phyloP scores from a whole-genome alignment of 2,797 vertebrate genomes.

The Diglossa cyanea region DNA sequence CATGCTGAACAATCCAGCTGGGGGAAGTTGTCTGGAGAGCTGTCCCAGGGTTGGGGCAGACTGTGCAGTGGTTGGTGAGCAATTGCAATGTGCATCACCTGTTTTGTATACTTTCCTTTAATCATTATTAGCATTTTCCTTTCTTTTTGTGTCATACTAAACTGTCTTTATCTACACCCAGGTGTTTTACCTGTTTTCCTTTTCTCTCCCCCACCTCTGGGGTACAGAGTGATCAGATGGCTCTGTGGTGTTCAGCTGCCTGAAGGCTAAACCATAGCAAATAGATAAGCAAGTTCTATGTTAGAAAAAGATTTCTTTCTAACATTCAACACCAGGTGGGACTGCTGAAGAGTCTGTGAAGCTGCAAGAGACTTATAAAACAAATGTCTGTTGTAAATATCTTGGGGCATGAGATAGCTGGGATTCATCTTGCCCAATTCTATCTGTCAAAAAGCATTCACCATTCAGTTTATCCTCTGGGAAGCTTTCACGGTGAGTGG shows the following conservation, averaged over 20 bases:
- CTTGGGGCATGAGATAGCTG: not conserved
- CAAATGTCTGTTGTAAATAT: not conserved
- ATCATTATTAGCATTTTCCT: not conserved
- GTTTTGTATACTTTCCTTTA: not conserved
- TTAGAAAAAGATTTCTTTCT: not conserved
- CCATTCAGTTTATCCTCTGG: not conserved
- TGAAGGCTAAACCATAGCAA: not conserved
- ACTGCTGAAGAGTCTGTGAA: not conserved
- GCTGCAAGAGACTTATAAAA: not conserved
- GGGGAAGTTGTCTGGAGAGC: not conserved
- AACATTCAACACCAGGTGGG: not conserved
- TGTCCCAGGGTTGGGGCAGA: not conserved
- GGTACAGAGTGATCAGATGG: not conserved
- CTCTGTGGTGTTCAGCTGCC: not conserved
- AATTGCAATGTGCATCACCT: not conserved
- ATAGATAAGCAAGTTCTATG: not conserved
- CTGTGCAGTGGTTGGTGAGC: not conserved
- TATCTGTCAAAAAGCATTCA: not conserved
- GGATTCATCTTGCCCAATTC: not conserved
- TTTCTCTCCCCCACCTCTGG: not conserved
- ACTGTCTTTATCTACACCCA: not conserved
- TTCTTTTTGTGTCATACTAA: not conserved
- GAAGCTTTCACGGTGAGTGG: not conserved
- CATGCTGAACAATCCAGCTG: accelerated
- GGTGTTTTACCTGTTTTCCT: accelerated